Evolutionary conservation across 2,113 vertebrate genomes (phyloP).

Genomic region (Tragelaphus scriptus): DNA sequence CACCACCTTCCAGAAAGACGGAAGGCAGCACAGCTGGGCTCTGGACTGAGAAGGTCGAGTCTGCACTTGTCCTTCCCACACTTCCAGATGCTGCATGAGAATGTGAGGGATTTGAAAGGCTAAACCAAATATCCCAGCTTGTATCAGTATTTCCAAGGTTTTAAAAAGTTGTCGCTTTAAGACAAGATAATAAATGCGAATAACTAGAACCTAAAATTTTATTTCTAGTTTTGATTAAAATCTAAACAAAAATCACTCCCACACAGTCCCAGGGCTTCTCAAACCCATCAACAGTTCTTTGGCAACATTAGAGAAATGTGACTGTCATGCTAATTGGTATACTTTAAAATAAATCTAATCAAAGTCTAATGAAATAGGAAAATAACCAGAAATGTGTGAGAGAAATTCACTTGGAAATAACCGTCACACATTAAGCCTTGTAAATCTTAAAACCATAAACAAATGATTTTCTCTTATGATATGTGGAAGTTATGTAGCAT

Average conservation of each 20-base stretch:
- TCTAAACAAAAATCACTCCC: constrained; percentile 32
- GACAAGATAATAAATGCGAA: constrained; percentile 35
- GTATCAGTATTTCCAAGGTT: not conserved
- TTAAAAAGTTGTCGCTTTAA: constrained; percentile 10
- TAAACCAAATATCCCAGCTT: constrained; percentile 10
- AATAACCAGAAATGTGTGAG: not conserved
- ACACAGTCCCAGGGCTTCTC: not conserved
- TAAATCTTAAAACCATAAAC: constrained; percentile 25
- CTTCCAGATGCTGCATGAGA: not conserved
- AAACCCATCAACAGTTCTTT: constrained; percentile 58
- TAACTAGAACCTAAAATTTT: constrained; percentile 61
- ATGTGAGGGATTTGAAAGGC: not conserved
- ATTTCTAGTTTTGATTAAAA: constrained; percentile 52
- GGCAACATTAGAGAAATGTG: constrained; percentile 48
- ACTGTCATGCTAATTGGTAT: constrained; percentile 20
- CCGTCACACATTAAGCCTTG: not conserved
- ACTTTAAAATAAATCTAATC: constrained; percentile 21
- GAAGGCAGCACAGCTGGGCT: not conserved
- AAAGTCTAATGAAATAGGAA: constrained; percentile 5
- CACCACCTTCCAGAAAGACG: not conserved
- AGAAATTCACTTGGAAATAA: not conserved
- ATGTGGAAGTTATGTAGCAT: not conserved
- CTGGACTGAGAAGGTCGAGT: not conserved
- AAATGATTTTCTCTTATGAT: not conserved
- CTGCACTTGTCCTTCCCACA: not conserved